Conservation (phyloP, 1,140 invertebrate species). For the Halictus rubicundus region DNA sequence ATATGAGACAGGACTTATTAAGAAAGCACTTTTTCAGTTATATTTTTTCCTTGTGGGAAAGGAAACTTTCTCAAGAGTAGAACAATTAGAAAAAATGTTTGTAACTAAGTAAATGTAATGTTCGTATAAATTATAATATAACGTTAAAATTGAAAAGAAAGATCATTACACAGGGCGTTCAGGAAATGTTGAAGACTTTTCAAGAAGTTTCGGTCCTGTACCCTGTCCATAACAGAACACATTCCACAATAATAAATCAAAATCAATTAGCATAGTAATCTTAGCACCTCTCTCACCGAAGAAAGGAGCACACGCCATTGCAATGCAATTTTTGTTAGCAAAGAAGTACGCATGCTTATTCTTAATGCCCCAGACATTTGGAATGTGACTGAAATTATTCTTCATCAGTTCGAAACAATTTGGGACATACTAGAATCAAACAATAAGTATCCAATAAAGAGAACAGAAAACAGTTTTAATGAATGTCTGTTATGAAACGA, state of each 20-base stretch:
- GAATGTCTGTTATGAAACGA: too few species aligned
- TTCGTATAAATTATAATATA: neutral
- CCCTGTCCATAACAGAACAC: neutral
- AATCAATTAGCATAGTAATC: constrained; percentile 12
- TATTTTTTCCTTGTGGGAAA: neutral
- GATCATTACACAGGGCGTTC: neutral
- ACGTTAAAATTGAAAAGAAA: neutral
- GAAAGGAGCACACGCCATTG: constrained; percentile 64
- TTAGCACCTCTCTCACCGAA: constrained; percentile 26
- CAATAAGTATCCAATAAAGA: neutral
- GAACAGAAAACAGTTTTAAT: neutral
- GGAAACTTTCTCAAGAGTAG: too few species aligned
- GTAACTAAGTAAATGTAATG: neutral
- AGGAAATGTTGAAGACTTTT: neutral
- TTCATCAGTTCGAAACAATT: neutral
- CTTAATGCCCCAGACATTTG: constrained; percentile 25
- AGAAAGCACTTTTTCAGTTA: neutral
- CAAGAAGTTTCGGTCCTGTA: neutral
- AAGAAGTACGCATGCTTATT: constrained; percentile 26
- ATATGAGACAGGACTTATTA: too few species aligned
- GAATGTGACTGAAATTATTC: neutral
- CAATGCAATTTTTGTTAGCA: constrained; percentile 74
- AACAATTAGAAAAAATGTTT: neutral
- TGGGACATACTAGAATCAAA: neutral
- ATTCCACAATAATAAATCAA: constrained; percentile 34